phyloP scores from a whole-genome alignment of 2,113 vertebrate species.

The Gymnogyps californianus region DNA sequence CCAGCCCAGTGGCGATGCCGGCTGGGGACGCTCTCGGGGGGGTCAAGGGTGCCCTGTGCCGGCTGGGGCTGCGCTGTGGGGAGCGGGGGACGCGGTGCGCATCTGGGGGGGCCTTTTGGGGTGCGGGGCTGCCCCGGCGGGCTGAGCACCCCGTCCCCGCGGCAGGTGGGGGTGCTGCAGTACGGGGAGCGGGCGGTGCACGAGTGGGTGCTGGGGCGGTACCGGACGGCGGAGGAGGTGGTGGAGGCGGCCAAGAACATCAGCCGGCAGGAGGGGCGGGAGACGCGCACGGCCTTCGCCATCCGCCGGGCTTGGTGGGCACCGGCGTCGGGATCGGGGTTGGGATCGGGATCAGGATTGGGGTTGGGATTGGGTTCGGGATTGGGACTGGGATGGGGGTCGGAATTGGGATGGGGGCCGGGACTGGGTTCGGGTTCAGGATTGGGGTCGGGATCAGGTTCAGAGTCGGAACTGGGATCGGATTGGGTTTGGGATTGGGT shows the following conservation, averaged over 20 bases:
- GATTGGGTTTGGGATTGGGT: too few species aligned
- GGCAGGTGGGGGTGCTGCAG: constrained; percentile 90
- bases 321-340: too few species aligned
- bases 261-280: constrained; percentile 89
- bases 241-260: constrained; percentile 90
- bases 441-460: fast-evolving
- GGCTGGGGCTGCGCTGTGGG: too few species aligned
- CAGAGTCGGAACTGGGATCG: fast-evolving
- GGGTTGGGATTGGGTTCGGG: background rate
- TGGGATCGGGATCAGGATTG: too few species aligned
- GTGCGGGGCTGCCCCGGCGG: background rate
- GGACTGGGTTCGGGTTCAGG: background rate
- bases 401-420: too few species aligned
- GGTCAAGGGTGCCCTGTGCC: background rate
- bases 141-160: background rate
- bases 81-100: too few species aligned
- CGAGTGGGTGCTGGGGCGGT: constrained; percentile 88
- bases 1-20: background rate
- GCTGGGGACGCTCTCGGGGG: background rate
- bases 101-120: background rate
- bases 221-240: constrained; percentile 83
- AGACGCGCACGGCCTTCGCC: constrained; percentile 89
- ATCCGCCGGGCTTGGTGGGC: constrained; percentile 87
- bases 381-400: too few species aligned
- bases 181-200: constrained; percentile 88